Evolutionary conservation across 2,113 vertebrate genomes (phyloP).

Genomic region (Archilochus colubris): DNA sequence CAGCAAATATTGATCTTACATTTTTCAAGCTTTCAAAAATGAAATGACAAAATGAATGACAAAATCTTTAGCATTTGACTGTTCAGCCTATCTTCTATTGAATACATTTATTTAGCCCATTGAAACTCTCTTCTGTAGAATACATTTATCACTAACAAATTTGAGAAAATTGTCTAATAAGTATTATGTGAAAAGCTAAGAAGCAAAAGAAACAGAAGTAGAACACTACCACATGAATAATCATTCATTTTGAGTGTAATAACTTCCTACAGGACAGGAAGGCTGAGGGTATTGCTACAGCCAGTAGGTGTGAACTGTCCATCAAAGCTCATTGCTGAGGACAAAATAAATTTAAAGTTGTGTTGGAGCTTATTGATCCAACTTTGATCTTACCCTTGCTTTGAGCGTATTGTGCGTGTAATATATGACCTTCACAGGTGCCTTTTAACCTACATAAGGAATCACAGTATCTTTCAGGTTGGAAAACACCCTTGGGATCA

Average conservation of each 20-base stretch:
- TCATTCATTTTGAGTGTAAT: neutral
- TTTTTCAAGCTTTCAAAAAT: slow-evolving; percentile 49
- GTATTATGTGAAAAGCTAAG: neutral
- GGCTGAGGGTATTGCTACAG: neutral
- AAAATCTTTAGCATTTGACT: slow-evolving; percentile 27
- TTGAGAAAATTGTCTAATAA: slow-evolving; percentile 17
- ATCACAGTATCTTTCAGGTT: too few relatives aligned
- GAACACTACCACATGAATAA: neutral
- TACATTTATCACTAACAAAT: slow-evolving; percentile 15
- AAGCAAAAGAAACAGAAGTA: neutral
- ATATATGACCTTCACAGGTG: neutral
- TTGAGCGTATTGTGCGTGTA: neutral
- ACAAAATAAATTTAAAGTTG: neutral
- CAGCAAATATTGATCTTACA: slow-evolving; percentile 28
- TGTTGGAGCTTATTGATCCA: neutral
- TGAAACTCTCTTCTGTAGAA: slow-evolving; percentile 19
- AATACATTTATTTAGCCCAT: slow-evolving; percentile 37
- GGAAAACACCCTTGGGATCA: too few relatives aligned
- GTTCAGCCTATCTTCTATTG: slow-evolving; percentile 13
- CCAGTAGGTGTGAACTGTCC: neutral
- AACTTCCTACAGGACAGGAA: neutral
- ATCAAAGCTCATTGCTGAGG: neutral
- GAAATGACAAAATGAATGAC: slow-evolving; percentile 1
- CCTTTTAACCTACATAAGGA: neutral
- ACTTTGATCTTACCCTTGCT: neutral